Base-by-base conservation (phyloP, 2,888 invertebrate genomes). In the Trachelus stipa region DNA sequence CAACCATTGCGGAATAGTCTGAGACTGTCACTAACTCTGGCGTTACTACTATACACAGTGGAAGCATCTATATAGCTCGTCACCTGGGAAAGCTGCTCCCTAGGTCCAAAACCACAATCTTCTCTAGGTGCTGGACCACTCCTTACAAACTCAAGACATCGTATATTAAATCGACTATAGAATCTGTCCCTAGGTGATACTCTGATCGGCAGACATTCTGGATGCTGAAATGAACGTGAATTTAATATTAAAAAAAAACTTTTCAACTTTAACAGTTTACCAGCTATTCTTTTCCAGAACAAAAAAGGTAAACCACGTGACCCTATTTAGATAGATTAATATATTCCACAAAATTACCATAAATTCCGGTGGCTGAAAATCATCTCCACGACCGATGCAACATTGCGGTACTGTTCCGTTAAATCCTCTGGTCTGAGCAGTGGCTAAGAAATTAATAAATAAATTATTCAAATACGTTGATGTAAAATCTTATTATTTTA, bases 1-100 rank as follows among this genome's bases (percentile, higher is more conserved):
- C 23, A 56, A 94, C 97, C 97, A 87, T 95, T 95, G 76, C 95
- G 94, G 86, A 96, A 96, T 2, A 95, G 92, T 76, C 97, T 93
- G n/a, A 97, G 93, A 80, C 94, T 94, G 86, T 96, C 95, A 0
- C 96, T 94, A 76, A 95, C 95, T 23, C 84, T 80, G 4, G 95
- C 94, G 23, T 95, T 95, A 87, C 96, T 96, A 69, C 96, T 96
- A 87, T 97, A 97, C 9, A 97, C 94, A 35, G 95, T 95, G 0
- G 97, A 97, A 0, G 94, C 97, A 84, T 97, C 97, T 11, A 97
- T 93, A 87, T 94, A 97, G 0, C 96, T 95, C 0, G 97, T 97
- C 4, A 96, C 94, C 89, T 97, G 97, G 90, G 97, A 96, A 79
- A 97, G 94, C 91, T 97, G 97, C 86, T 97, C 97, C 1, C 97